phyloP scores from a whole-genome alignment of 2,113 vertebrate genomes.

The Patagioenas fasciata region DNA sequence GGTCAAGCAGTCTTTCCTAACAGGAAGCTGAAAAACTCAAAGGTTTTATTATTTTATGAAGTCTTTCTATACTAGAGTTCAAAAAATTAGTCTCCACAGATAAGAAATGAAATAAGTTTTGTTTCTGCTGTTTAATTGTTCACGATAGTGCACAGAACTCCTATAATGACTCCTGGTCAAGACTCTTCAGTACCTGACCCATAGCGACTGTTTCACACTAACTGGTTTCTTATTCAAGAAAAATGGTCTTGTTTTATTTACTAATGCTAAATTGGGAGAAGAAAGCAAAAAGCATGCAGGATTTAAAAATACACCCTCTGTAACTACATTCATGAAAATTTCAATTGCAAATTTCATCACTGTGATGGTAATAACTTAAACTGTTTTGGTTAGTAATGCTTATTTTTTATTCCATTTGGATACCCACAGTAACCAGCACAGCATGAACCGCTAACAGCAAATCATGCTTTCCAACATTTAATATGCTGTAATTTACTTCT shows the following conservation, averaged over 20 bases:
- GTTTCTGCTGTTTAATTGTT: not conserved
- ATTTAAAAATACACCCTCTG: not conserved
- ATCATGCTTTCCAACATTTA: not conserved
- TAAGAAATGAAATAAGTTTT: not conserved
- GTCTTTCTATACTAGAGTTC: not conserved
- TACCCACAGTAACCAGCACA: not conserved
- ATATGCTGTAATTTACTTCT: not conserved
- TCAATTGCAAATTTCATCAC: constrained; percentile 42
- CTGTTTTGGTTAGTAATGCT: constrained; percentile 8
- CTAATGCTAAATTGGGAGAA: not conserved
- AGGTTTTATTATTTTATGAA: not conserved
- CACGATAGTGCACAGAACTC: not conserved
- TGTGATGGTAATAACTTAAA: not conserved
- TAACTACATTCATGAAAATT: not conserved
- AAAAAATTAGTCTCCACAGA: not conserved
- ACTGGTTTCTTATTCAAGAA: not conserved
- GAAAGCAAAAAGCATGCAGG: not conserved
- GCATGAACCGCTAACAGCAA: constrained; percentile 14
- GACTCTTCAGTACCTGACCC: not conserved
- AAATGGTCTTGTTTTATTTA: not conserved
- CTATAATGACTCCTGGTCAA: not conserved
- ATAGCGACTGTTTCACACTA: not conserved
- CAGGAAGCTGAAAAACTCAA: not conserved
- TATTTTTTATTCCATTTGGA: not conserved
- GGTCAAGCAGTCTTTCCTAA: constrained; percentile 1